Evolutionary conservation across 2,797 vertebrate genomes (phyloP).

Genomic region (Fratercula arctica): DNA sequence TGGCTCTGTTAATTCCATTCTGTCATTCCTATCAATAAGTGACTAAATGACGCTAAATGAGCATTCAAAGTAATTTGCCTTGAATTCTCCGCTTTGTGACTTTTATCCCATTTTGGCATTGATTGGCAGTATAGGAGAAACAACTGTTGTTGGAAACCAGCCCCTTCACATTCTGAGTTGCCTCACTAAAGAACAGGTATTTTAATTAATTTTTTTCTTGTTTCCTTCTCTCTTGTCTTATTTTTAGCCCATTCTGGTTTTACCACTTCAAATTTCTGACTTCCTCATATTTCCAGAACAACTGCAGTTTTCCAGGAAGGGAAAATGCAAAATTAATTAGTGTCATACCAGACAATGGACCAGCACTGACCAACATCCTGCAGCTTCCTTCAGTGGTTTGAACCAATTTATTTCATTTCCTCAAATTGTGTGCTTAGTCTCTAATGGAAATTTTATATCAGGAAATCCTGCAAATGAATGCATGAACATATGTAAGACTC

Average conservation of each 20-base stretch:
- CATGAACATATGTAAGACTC: background rate
- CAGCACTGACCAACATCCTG: background rate
- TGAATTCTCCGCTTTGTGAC: conserved; percentile 4
- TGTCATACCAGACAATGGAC: background rate
- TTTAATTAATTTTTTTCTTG: background rate
- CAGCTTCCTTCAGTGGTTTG: background rate
- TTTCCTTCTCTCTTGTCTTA: background rate
- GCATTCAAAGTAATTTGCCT: background rate
- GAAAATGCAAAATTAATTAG: background rate
- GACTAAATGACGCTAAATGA: background rate
- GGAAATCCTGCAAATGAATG: background rate
- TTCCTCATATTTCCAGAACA: background rate
- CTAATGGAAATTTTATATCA: background rate
- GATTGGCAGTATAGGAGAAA: background rate
- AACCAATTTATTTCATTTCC: background rate
- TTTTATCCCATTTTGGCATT: background rate
- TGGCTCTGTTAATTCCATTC: background rate
- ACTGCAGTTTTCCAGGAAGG: background rate
- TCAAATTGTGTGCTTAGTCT: background rate
- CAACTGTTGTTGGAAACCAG: background rate
- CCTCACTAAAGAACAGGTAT: background rate
- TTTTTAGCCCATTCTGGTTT: background rate
- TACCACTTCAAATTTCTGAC: background rate
- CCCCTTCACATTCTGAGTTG: background rate
- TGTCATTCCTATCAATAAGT: conserved; percentile 1